Base-by-base conservation (phyloP, 2,113 vertebrate genomes). In the Mastomys natalensis region DNA sequence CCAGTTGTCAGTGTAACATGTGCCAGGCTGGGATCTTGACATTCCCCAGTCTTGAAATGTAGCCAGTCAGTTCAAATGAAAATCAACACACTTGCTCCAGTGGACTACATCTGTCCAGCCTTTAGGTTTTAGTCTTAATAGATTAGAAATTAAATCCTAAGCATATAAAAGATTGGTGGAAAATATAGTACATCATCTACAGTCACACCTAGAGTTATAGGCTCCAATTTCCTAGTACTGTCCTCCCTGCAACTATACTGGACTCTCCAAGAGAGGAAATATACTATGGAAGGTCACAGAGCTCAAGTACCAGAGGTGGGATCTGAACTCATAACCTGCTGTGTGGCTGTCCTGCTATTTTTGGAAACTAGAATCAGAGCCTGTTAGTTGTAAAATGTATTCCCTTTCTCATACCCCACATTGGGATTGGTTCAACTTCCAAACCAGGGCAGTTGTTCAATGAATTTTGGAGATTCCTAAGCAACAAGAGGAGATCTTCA, bases 281-380 rank as follows among this genome's bases (percentile, higher is more conserved):
- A 7, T 29, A 70, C 34, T 22, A 48, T n/a, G 24, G 51, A 80
- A 29, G 19, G 29, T 43, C 51, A 26, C 7, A 31, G 0, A 29
- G 62, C 77, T 76, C 21, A 68, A 76, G 29, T 37, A 11, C 34
- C 64, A 1, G 37, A 91, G n/a, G 5, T 26, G 60, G 87, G 16
- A 53, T 86, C 81, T 55, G 87, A 97, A 90, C 90, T 45, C 43
- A 86, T 51, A 70, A 45, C 68, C 9, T 40, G 15, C 31, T 55
- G 31, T 15, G 48, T 58, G 2, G 19, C 55, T n/a, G 4, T 3
- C 55, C 34, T 86, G 29, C 37, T 73, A 1, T 76, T 11, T 1
- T 5, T 64, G 90, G 37, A 58, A 94, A 60, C 3, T 55, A 22
- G 48, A 82, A 21, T 82, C 34, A 3, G 21, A 40, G 21, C 26